Percentiles rank a stretch among this genome's conserved stretches.
These are phyloP conservation scores for Prunella strophiata DNA, from an alignment of 2,797 vertebrate genomes.

Conservation along the genomic window DNA sequence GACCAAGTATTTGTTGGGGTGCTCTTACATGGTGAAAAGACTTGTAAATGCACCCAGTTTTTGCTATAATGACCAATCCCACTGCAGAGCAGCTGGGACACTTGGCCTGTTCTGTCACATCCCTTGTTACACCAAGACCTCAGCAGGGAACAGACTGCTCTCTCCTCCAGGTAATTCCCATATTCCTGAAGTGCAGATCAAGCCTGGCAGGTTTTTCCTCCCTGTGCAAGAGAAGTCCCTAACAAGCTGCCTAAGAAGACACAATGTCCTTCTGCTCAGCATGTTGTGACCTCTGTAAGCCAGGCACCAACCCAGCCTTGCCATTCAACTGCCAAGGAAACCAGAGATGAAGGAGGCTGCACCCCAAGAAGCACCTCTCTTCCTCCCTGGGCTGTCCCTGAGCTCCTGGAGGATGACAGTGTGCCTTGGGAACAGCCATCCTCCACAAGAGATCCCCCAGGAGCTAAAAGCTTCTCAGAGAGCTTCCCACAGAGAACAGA, in stretches of 20 bases:
- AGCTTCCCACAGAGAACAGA: not conserved
- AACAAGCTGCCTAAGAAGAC: not conserved
- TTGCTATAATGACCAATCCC: not conserved
- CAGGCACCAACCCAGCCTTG: not conserved
- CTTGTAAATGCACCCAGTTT: not conserved
- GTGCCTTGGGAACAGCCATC: not conserved
- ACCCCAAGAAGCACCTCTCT: not conserved
- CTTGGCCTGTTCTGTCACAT: not conserved
- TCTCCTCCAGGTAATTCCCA: not conserved
- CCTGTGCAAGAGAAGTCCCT: not conserved
- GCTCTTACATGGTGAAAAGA: not conserved
- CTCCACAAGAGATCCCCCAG: not conserved
- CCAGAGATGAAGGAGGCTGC: not conserved
- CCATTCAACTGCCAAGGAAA: not conserved
- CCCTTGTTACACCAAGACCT: not conserved
- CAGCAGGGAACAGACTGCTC: not conserved
- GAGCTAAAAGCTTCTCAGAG: not conserved
- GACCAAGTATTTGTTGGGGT: not conserved
- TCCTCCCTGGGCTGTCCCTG: not conserved
- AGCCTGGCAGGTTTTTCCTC: not conserved
- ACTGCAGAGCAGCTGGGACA: not conserved
- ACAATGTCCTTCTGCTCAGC: not conserved
- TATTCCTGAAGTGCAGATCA: not conserved
- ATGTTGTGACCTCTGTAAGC: not conserved
- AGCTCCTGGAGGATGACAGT: not conserved